Evolutionary conservation across 2,888 invertebrate genomes (phyloP), one percentile per base, ranked within the genome.

Genomic region (Drosophila subquinaria): DNA sequence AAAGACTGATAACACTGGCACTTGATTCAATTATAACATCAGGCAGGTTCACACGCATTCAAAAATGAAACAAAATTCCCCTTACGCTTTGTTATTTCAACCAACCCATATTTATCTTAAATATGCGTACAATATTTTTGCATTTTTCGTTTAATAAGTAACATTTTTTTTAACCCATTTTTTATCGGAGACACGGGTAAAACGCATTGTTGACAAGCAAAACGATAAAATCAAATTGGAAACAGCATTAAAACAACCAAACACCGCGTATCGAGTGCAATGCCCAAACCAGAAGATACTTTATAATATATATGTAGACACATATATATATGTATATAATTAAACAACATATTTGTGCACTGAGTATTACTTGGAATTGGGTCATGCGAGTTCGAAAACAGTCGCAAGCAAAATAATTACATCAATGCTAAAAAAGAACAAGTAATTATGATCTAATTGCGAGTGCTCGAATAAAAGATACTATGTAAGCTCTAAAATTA

Each of bases 1-100:
- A 61, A 65, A 61, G 30, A 17, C 40, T 71, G 13, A 33, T 55
- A 57, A 64, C 62, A 43, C 40, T 56, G 56, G 65, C 66, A 72
- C 51, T 73, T 69, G 47, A 51, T 59, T 76, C 69, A 60, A 27
- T 51, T 60, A 52, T 72, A 61, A 51, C 56, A 57, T 42, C 40
- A 36, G 42, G 23, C 73, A 53, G 65, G 63, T 81, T 74, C 79
- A 65, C 81, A 82, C 74, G 71, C 36, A 38, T 38, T 27, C 8
- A 50, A 17, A 17, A 42, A n/a, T 40, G 11, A 38, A 38, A 20
- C 13, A 6, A 23, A 53, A 40, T 2, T 1, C n/a, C 11, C 13
- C 15, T 1, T 15, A 40, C 42, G 33, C 1, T 43, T 15, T 30
- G n/a, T 30, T 20, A 71, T 53, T 38, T 48, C 20, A 48, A 45